Evolutionary conservation across 2,113 vertebrate genomes (phyloP), one percentile per base, ranked within the genome.

Genomic region (Mobula hypostoma): DNA sequence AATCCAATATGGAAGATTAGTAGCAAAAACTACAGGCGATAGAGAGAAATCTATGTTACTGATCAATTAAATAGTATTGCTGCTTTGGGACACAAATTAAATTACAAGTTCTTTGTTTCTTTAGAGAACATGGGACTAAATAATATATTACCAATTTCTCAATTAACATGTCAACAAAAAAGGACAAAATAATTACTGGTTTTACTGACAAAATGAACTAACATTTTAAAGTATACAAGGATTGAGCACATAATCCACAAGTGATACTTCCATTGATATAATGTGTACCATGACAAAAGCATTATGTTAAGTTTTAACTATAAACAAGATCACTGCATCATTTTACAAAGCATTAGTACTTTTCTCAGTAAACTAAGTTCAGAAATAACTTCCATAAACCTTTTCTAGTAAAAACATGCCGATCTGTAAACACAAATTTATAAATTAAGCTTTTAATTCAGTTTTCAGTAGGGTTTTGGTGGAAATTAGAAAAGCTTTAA

Each of bases 181-280:
- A 24, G 7, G 48, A 58, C 27, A 9, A 66, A 68, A 66, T 40
- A 87, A 68, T 91, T 36, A 17, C 58, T 68, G 32, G 12, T 9
- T 93, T 93, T 93, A 56, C 70, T 93, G 68, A 92, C 72, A 72
- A 12, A 88, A 17, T 66, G 56, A 91, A 32, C 68, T 70, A 93
- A 40, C 87, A 91, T 29, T 21, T 29, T 27, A 93, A 93, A 92
- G 6, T 36, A 66, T 68, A 74, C 40, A 56, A 74, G 15, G 19
- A 74, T 93, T 48, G 21, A 56, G 36, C 36, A 93, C 27, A 48
- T 93, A 48, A 74, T 74, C 66, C 68, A 74, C 91, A 93, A 29
- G 68, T 56, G 36, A 74, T 93, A 93, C 91, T 32, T 19, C 21
- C 68, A 92, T 36, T 93, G 24, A 74, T n/a, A 40, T 92, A 93